These are phyloP conservation scores for Petrocephalus sullivani DNA, from an alignment of 2,797 vertebrate species.

Conservation along the genomic window DNA sequence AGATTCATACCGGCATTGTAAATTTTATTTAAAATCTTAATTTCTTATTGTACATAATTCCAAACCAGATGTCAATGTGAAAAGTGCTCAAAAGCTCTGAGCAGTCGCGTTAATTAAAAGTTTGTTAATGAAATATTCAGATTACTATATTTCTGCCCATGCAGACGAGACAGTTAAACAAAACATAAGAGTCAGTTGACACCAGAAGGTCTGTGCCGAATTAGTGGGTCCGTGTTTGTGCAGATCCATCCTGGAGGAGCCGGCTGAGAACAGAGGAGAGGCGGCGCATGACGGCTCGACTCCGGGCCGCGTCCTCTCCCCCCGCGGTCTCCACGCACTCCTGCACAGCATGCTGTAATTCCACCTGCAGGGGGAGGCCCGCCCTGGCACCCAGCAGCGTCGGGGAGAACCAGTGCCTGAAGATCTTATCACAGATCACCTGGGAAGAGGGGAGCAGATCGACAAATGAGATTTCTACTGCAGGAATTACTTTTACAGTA, in stretches of 20 bases:
- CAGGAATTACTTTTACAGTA: not conserved
- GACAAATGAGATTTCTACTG: not conserved
- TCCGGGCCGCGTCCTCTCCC: not conserved
- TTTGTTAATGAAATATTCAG: not conserved
- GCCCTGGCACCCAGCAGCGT: slow-evolving; percentile 55
- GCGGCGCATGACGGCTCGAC: slow-evolving; percentile 41
- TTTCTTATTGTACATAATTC: not conserved
- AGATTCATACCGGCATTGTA: not conserved
- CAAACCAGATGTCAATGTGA: not conserved
- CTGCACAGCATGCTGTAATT: slow-evolving; percentile 75
- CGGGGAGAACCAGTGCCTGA: slow-evolving; percentile 81
- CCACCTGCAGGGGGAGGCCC: slow-evolving; percentile 66
- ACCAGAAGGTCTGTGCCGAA: slow-evolving; percentile 56
- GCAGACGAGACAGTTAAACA: not conserved
- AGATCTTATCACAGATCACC: slow-evolving; percentile 97
- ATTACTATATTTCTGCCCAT: not conserved
- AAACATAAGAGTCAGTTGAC: not conserved
- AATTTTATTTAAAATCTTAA: not conserved
- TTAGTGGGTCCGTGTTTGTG: slow-evolving; percentile 38
- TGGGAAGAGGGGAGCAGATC: slow-evolving; percentile 41
- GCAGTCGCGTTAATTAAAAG: not conserved
- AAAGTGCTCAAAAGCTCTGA: not conserved
- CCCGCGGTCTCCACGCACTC: slow-evolving; percentile 67
- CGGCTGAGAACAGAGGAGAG: slow-evolving; percentile 67
- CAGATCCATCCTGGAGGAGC: slow-evolving; percentile 66